Evolutionary conservation across 2,113 vertebrate species (phyloP).

Genomic region (Manacus vitellinus): DNA sequence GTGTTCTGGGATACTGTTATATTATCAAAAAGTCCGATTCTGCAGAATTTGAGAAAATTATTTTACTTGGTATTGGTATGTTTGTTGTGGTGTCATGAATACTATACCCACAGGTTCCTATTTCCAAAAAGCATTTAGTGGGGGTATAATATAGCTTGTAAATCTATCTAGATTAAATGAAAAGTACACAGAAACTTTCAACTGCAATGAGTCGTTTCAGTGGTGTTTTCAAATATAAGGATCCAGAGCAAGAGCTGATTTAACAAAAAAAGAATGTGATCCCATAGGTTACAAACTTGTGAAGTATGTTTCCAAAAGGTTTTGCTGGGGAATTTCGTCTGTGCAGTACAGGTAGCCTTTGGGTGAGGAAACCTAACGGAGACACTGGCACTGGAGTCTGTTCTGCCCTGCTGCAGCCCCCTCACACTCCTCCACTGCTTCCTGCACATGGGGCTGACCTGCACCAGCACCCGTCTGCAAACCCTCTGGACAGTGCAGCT

Average conservation of each 20-base stretch:
- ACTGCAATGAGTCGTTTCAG: not conserved
- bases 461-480: not conserved
- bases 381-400: not conserved
- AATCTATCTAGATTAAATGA: not conserved
- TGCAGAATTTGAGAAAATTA: not conserved
- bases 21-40: not conserved
- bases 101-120: not conserved
- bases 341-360: not conserved
- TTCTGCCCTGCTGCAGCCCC: not conserved
- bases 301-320: not conserved
- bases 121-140: not conserved
- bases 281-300: not conserved
- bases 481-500: not conserved
- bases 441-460: rapidly evolving
- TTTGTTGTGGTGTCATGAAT: not conserved
- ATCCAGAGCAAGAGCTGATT: not conserved
- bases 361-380: not conserved
- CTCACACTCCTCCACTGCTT: not conserved
- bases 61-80: not conserved
- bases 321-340: not conserved
- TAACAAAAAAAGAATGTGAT: not conserved
- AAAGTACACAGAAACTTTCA: not conserved
- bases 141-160: not conserved
- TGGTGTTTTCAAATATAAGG: not conserved
- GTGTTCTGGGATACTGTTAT: not conserved